Conservation (phyloP, 1,140 invertebrate genomes). For the Macrotrachela quadricornifera region DNA sequence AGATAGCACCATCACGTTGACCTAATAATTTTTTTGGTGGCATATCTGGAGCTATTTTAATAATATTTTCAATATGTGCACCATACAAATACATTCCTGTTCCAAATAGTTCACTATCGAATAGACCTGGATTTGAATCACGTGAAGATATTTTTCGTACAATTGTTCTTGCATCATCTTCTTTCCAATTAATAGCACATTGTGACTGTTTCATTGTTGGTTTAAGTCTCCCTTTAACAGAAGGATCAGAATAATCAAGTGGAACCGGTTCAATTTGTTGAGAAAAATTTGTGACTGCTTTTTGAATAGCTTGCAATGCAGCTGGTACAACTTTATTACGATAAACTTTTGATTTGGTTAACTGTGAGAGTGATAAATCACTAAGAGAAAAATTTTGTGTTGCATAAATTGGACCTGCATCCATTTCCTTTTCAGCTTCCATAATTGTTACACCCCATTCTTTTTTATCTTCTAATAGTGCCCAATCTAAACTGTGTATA, state of each 20-base stretch:
- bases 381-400: not conserved
- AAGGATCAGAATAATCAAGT: not conserved
- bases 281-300: not conserved
- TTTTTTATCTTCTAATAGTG: not conserved
- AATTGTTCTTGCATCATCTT: not conserved
- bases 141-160: not conserved
- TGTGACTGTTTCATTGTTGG: not conserved
- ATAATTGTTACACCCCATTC: not conserved
- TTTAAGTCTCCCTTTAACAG: not conserved
- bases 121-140: not conserved
- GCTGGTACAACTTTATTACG: not conserved
- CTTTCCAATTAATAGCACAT: not conserved
- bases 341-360: not conserved
- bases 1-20: no score
- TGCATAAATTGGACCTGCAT: not conserved
- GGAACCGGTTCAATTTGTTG: not conserved
- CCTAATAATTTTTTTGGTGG: no score
- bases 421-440: not conserved
- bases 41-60: no score
- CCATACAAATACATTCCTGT: not conserved
- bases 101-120: not conserved
- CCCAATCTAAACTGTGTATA: not conserved
- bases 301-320: not conserved
- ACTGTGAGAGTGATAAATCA: not conserved
- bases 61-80: not conserved